Evolutionary conservation across 2,113 vertebrate genomes (phyloP).

Genomic region (Pungitius pungitius): DNA sequence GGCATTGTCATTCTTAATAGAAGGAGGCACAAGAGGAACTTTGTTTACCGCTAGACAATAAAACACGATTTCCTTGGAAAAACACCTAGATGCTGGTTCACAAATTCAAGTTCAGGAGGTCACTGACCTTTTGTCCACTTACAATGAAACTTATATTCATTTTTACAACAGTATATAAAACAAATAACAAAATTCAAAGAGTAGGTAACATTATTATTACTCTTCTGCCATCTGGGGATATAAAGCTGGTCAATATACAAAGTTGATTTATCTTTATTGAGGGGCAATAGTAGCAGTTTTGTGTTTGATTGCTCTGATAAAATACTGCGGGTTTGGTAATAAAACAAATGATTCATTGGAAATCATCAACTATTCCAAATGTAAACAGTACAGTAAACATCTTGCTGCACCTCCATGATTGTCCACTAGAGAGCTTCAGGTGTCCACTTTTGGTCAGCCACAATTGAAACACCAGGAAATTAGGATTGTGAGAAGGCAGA

Average conservation of each 20-base stretch:
- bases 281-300: background rate
- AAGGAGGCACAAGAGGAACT: too few relatives aligned
- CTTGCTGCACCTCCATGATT: background rate
- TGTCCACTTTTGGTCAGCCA: background rate
- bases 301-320: background rate
- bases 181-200: background rate
- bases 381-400: background rate
- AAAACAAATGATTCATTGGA: background rate
- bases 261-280: background rate
- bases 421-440: slow-evolving; percentile 43
- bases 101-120: too few relatives aligned
- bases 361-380: background rate
- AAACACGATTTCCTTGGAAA: too few relatives aligned
- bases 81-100: too few relatives aligned
- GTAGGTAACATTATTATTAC: background rate
- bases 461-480: background rate
- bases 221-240: background rate
- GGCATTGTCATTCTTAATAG: too few relatives aligned
- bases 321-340: background rate
- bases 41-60: too few relatives aligned
- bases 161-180: too few relatives aligned
- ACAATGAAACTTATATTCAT: too few relatives aligned
- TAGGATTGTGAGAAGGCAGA: background rate
- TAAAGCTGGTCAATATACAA: background rate
- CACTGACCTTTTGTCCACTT: too few relatives aligned